phyloP scores from a whole-genome alignment of 2,797 vertebrate species.

The Denticeps clupeoides region DNA sequence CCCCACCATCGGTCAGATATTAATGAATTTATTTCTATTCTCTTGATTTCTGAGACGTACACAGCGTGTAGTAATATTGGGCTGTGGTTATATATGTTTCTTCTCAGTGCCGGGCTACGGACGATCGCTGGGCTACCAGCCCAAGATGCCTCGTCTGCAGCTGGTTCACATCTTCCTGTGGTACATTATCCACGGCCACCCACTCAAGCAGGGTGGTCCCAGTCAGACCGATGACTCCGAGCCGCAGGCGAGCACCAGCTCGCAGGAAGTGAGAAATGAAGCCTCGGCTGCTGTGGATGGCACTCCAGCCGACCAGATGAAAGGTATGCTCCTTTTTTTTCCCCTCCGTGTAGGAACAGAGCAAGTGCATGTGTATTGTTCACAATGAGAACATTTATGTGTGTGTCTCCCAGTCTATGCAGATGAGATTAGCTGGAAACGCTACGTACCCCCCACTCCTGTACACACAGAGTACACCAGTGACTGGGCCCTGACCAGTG shows the following conservation, averaged over 20 bases:
- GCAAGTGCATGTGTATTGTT: too few relatives aligned
- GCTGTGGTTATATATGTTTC: background rate
- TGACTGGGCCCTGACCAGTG: conserved; percentile 82
- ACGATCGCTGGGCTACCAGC: conserved; percentile 77
- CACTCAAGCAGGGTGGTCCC: conserved; percentile 26
- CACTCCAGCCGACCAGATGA: too few relatives aligned
- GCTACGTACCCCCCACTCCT: conserved; percentile 69
- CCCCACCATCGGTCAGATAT: conserved; percentile 64
- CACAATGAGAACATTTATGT: too few relatives aligned
- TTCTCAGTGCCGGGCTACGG: conserved; percentile 75
- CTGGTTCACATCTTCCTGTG: conserved; percentile 78
- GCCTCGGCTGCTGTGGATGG: too few relatives aligned
- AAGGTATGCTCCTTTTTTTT: too few relatives aligned
- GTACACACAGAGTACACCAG: conserved; percentile 64
- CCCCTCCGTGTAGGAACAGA: too few relatives aligned
- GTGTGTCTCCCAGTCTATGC: conserved; percentile 57
- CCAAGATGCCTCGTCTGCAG: conserved; percentile 88
- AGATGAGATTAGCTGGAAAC: conserved; percentile 74
- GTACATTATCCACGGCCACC: conserved; percentile 82
- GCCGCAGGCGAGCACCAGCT: background rate
- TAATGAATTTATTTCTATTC: background rate
- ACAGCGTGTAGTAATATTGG: background rate
- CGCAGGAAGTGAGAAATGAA: background rate
- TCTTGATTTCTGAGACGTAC: too few relatives aligned
- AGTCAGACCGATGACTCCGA: conserved; percentile 17